Base-by-base conservation (phyloP, 2,888 invertebrate genomes). In the Agrilus cyanescens region DNA sequence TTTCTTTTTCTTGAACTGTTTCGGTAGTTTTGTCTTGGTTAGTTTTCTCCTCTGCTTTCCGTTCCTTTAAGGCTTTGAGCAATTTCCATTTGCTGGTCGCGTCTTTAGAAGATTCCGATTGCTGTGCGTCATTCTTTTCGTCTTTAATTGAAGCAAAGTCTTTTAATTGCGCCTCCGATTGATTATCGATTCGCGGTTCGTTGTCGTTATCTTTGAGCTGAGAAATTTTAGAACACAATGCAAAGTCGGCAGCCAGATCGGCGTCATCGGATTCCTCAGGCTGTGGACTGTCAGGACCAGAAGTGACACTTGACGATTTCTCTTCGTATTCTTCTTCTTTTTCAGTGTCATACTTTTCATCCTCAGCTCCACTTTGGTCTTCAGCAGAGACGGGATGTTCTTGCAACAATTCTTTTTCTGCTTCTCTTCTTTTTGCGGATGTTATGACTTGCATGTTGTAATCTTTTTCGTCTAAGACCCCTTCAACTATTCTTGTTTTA, bases 231-330 rank as follows among this genome's bases (percentile, higher is more conserved):
- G 69, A 60, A 35, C 60, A 61, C 10, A 57, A 46, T 5, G 60
- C 59, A 40, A 62, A 61, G 53, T 73, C 72, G 18, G 73, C 71
- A 51, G 72, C 69, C 46, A 76, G 70, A 46, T 78, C 79, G 35
- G 78, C 76, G 44, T 80, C 80, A 46, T 83, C 82, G 37, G 73
- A 67, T 53, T 84, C 83, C 50, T 82, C 82, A 45, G 78, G 70
- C 5, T 80, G 80, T 3, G 88, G 88, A 61, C 85, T 86, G 55
- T 90, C 89, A 0, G 90, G 90, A 0, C 90, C 90, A 7, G 88
- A 88, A 12, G 90, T 90, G 56, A 85, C 87, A 2, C 89, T 88
- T 0, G 88, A 88, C 8, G 86, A 85, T 39, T 75, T 76, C 31
- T 74, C 77, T 15, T 70, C 77, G 41, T 65, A 73, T 8, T 37